phyloP scores from a whole-genome alignment of 1,140 invertebrate genomes.

The Holotrichia oblita region DNA sequence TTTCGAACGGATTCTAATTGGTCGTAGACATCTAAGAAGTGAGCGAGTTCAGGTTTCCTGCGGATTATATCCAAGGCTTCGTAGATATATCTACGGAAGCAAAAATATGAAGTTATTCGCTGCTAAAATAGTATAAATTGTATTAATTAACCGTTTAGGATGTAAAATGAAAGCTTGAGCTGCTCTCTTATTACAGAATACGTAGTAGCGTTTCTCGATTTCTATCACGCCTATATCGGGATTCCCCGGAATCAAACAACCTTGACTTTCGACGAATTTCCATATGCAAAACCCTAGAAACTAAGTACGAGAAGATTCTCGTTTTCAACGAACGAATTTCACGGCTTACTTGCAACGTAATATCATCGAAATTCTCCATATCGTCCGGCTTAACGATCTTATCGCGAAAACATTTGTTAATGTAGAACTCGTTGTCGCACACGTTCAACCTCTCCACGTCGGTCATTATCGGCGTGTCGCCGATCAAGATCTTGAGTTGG shows the following conservation, averaged over 20 bases:
- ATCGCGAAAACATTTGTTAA: conserved; percentile 51
- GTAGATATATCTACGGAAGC: conserved; percentile 64
- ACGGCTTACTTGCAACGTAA: conserved; percentile 61
- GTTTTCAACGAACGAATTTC: no score
- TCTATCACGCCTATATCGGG: conserved; percentile 70
- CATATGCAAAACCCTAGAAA: conserved; percentile 74
- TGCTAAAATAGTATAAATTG: no score
- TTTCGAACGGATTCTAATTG: conserved; percentile 63
- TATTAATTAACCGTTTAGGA: conserved; percentile 69
- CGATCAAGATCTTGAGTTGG: conserved; percentile 54
- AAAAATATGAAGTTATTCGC: no score
- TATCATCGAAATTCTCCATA: conserved; percentile 61
- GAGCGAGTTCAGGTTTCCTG: conserved; percentile 68
- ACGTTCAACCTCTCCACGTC: conserved; percentile 60
- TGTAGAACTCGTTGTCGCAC: conserved; percentile 44
- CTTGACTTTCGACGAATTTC: conserved; percentile 66
- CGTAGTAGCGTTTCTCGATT: conserved; percentile 66
- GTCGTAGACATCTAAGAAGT: conserved; percentile 67
- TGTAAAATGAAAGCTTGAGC: conserved; percentile 67
- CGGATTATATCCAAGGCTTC: conserved; percentile 66
- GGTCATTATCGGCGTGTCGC: conserved; percentile 58
- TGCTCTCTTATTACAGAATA: conserved; percentile 67
- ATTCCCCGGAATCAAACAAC: conserved; percentile 72
- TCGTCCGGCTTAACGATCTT: conserved; percentile 60
- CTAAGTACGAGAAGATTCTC: conserved; percentile 58